Evolutionary conservation across 2,888 invertebrate genomes (phyloP).

Genomic region (Folsomia manolachei): DNA sequence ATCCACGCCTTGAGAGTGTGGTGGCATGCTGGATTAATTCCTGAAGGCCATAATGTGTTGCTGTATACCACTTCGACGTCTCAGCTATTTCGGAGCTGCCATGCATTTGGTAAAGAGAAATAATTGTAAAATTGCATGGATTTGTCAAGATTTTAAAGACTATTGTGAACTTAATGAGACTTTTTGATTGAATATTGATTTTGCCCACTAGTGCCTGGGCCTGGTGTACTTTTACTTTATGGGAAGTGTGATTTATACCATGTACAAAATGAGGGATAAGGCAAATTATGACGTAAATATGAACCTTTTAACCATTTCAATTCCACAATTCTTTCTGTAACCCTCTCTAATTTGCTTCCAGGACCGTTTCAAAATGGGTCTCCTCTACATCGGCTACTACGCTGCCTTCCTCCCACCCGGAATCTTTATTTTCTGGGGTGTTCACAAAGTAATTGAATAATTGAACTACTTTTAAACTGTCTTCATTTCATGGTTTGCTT

Average conservation of each 20-base stretch:
- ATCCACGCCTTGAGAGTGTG: too few relatives aligned
- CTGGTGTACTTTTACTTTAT: conserved; percentile 32
- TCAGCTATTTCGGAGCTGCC: conserved; percentile 30
- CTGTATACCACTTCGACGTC: conserved; percentile 32
- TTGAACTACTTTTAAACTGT: background rate
- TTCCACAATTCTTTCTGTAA: too few relatives aligned
- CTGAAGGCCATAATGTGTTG: conserved; percentile 32
- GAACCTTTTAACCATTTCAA: too few relatives aligned
- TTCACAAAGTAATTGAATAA: conserved; percentile 35
- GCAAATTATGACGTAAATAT: background rate
- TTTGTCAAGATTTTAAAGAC: background rate
- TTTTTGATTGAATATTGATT: background rate
- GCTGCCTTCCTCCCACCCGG: conserved; percentile 38
- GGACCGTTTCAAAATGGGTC: conserved; percentile 30
- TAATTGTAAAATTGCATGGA: background rate
- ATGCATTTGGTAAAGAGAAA: conserved; percentile 29
- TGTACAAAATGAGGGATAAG: conserved; percentile 7
- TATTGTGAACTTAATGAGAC: background rate
- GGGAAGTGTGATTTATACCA: conserved; percentile 24
- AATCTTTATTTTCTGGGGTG: conserved; percentile 41
- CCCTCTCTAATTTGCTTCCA: too few relatives aligned
- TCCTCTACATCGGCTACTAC: conserved; percentile 40
- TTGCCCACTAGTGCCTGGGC: conserved; percentile 28
- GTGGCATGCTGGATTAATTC: too few relatives aligned
- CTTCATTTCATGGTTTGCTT: background rate